Evolutionary conservation across 2,113 vertebrate genomes (phyloP).

Genomic region (Gnathonemus longibarbis): DNA sequence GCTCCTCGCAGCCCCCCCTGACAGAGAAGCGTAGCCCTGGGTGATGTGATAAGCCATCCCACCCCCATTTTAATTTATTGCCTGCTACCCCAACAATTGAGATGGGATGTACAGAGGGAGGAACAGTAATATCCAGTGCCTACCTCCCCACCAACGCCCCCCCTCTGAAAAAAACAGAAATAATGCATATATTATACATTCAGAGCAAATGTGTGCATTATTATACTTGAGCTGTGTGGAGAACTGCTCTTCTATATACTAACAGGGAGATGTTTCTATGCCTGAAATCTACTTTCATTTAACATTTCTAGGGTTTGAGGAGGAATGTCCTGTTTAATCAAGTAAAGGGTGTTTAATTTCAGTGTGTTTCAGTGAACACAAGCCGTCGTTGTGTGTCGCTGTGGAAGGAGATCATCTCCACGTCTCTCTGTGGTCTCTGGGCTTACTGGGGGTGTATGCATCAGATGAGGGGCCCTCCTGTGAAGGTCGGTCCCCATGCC

Average conservation of each 20-base stretch:
- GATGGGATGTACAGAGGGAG: slow-evolving; percentile 49
- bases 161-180: slow-evolving; percentile 57
- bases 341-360: background rate
- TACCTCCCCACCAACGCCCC: slow-evolving; percentile 49
- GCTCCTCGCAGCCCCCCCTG: slow-evolving; percentile 37
- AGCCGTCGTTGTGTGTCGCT: background rate
- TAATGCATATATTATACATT: slow-evolving; percentile 74
- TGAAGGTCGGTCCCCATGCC: background rate
- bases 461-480: background rate
- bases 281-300: background rate
- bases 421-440: background rate
- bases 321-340: background rate
- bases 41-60: slow-evolving; percentile 49
- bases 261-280: slow-evolving; percentile 5
- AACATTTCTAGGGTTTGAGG: slow-evolving; percentile 31
- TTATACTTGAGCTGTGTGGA: slow-evolving; percentile 42
- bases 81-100: slow-evolving; percentile 63
- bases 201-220: slow-evolving; percentile 53
- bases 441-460: background rate
- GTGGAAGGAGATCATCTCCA: background rate
- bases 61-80: slow-evolving; percentile 65
- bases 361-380: background rate
- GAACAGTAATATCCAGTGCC: slow-evolving; percentile 62
- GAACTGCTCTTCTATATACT: slow-evolving; percentile 13
- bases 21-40: background rate